Evolutionary conservation across 2,888 invertebrate species (phyloP).

Genomic region (Noctua pronuba): DNA sequence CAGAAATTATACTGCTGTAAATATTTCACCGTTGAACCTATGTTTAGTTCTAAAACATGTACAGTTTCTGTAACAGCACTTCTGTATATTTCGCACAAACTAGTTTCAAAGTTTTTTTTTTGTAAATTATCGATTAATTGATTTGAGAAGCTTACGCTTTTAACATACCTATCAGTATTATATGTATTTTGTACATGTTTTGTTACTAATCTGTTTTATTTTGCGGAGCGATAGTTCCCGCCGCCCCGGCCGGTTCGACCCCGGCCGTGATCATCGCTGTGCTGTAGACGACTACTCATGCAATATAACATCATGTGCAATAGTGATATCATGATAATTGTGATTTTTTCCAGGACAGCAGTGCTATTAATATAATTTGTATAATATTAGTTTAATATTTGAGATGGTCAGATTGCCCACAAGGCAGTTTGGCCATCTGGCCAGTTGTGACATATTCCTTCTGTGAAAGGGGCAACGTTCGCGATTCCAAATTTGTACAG

Average conservation of each 20-base stretch:
- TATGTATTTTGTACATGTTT: conserved; percentile 90
- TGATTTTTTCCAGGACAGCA: conserved; percentile 90
- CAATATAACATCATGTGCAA: conserved; percentile 76
- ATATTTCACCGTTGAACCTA: conserved; percentile 90
- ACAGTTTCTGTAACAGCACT: conserved; percentile 91
- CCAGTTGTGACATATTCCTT: conserved; percentile 96
- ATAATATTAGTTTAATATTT: conserved; percentile 83
- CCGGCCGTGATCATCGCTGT: conserved; percentile 74
- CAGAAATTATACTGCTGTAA: conserved; percentile 89
- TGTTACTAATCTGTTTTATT: conserved; percentile 89
- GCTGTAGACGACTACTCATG: conserved; percentile 88
- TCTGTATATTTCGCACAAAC: conserved; percentile 90
- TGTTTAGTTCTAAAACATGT: conserved; percentile 91
- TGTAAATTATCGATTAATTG: conserved; percentile 86
- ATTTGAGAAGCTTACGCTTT: conserved; percentile 91
- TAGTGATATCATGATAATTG: conserved; percentile 87
- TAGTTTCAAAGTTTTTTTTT: conserved; percentile 90
- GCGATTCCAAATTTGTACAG: conserved; percentile 90
- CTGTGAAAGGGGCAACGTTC: conserved; percentile 97
- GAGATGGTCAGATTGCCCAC: conserved; percentile 87
- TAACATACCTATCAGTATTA: conserved; percentile 88
- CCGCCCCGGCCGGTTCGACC: conserved; percentile 80
- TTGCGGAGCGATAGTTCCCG: conserved; percentile 77
- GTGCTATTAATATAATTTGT: conserved; percentile 81
- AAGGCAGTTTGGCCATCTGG: conserved; percentile 89